Percentiles rank a stretch among this genome's conserved stretches.
Evolutionary conservation across 64 coral and sea anemone genomes (phyloP).

Genomic region (Pachyseris speciosa): DNA sequence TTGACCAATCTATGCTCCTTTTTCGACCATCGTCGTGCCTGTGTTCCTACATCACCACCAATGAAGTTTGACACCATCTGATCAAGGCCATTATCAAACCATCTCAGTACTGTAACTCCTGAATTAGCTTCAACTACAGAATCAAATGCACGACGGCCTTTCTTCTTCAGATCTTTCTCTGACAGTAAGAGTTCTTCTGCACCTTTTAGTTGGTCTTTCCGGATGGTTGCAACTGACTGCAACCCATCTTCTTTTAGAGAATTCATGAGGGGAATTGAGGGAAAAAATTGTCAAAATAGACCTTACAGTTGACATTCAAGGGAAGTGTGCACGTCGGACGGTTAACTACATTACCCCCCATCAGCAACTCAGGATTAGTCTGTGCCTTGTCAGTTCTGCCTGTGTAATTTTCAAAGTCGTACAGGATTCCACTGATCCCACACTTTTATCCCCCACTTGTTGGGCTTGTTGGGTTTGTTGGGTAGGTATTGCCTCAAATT

Average conservation of each 20-base stretch:
- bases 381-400: background rate
- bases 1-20: background rate
- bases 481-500: background rate
- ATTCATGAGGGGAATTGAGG: background rate
- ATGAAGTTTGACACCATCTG: background rate
- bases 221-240: background rate
- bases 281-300: background rate
- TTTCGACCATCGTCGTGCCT: background rate
- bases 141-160: background rate
- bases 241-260: background rate
- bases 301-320: background rate
- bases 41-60: background rate
- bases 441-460: background rate
- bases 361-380: background rate
- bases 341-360: background rate
- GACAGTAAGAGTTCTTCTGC: background rate
- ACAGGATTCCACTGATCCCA: background rate
- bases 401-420: background rate
- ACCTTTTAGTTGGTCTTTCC: background rate
- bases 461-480: background rate
- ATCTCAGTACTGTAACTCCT: background rate
- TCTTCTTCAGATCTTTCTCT: background rate
- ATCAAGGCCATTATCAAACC: background rate
- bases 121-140: too few species aligned
- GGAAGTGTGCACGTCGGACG: background rate